phyloP scores from a whole-genome alignment of 2,797 vertebrate species.

The Xenentodon cancila region DNA sequence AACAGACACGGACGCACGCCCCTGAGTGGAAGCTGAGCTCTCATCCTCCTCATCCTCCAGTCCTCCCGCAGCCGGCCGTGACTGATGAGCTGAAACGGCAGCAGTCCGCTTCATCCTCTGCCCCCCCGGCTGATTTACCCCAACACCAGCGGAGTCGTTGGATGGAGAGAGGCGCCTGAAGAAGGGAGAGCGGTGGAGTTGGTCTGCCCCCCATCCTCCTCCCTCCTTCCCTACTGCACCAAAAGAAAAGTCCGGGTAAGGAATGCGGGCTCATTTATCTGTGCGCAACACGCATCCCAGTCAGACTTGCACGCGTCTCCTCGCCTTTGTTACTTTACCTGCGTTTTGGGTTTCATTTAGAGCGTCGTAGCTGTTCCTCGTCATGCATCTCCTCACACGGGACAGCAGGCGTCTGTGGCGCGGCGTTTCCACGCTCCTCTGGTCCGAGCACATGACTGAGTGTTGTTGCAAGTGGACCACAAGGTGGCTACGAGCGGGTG shows the following conservation, averaged over 20 bases:
- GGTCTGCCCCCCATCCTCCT: slow-evolving; percentile 49
- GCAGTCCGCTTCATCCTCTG: background rate
- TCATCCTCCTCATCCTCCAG: background rate
- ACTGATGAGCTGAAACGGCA: slow-evolving; percentile 28
- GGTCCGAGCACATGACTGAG: slow-evolving; percentile 34
- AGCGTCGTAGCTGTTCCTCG: slow-evolving; percentile 13
- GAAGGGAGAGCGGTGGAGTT: slow-evolving; percentile 80
- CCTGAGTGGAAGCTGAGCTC: slow-evolving; percentile 36
- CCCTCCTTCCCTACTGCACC: slow-evolving; percentile 73
- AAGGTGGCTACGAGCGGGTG: too few relatives aligned
- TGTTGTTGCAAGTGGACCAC: slow-evolving; percentile 5
- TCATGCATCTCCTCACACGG: slow-evolving; percentile 7
- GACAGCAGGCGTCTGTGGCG: slow-evolving; percentile 10
- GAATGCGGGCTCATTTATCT: slow-evolving; percentile 46
- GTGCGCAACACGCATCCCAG: background rate
- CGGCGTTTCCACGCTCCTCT: background rate
- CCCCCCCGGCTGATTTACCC: slow-evolving; percentile 25
- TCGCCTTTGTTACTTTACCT: slow-evolving; percentile 7
- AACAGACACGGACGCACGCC: slow-evolving; percentile 35
- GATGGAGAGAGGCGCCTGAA: slow-evolving; percentile 81
- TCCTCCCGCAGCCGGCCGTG: background rate
- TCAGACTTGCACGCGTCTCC: slow-evolving; percentile 29
- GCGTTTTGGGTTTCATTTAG: slow-evolving; percentile 21
- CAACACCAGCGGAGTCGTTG: slow-evolving; percentile 57
- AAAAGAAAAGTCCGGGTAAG: slow-evolving; percentile 83